A percentile compares a stretch with the other conserved stretches of the same genome.
phyloP scores from a whole-genome alignment of 2,797 vertebrate species.

The Sandelia bainsii region DNA sequence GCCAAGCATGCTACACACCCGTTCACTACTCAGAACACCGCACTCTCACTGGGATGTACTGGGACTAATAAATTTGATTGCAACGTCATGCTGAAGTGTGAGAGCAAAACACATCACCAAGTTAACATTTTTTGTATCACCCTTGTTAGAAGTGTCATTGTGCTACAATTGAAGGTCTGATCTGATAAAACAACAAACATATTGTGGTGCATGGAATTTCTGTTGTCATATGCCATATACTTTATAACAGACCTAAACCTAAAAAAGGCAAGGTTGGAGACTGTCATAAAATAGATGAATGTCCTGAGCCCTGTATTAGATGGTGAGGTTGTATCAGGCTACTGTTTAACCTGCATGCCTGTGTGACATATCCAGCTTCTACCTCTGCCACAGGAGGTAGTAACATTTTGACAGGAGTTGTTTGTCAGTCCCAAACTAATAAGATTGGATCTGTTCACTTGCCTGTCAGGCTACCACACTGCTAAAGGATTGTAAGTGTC shows the following conservation, averaged over 20 bases:
- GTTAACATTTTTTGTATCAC: not conserved
- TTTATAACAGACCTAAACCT: constrained; percentile 49
- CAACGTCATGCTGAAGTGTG: not conserved
- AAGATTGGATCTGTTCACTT: constrained; percentile 66
- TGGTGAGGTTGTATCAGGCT: constrained; percentile 64
- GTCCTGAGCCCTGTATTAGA: constrained; percentile 55
- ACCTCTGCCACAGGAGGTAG: constrained; percentile 71
- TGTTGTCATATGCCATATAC: constrained; percentile 44
- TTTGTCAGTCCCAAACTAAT: constrained; percentile 75
- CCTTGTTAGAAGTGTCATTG: not conserved
- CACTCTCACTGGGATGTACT: no score
- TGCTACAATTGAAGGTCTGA: constrained; percentile 9
- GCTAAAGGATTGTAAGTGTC: constrained; percentile 61
- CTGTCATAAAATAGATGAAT: constrained; percentile 81
- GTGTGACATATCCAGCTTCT: constrained; percentile 67
- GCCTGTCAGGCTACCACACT: constrained; percentile 39
- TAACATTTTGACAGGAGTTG: constrained; percentile 78
- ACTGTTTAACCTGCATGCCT: constrained; percentile 72
- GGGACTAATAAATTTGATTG: not conserved
- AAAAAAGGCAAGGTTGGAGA: constrained; percentile 4
- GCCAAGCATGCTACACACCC: no score
- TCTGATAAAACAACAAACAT: constrained; percentile 23
- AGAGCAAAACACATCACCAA: constrained; percentile 1
- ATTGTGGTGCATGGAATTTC: constrained; percentile 16
- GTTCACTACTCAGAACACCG: no score